Percentiles rank a stretch among this genome's conserved stretches.
These are phyloP conservation scores for Mormyrops boulengeri DNA, from an alignment of 2,797 vertebrate genomes.

Conservation along the genomic window DNA sequence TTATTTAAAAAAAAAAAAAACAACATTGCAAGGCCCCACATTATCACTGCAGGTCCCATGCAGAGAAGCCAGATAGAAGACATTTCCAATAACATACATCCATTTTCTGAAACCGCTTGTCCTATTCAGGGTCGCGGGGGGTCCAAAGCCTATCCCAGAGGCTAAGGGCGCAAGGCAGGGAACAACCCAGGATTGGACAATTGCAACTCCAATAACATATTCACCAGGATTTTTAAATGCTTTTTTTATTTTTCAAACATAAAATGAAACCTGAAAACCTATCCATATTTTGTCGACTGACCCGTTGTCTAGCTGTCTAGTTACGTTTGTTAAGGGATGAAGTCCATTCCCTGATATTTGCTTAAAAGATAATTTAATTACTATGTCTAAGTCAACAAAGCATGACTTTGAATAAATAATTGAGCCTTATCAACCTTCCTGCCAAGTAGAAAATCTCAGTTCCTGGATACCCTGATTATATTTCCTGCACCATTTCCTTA, in stretches of 20 bases:
- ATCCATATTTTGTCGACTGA: neutral
- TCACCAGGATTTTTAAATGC: neutral
- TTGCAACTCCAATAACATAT: neutral
- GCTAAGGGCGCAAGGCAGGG: neutral
- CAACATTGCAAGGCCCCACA: neutral
- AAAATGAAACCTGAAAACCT: neutral
- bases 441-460: neutral
- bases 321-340: neutral
- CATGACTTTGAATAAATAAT: neutral
- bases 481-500: conserved; percentile 24
- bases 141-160: neutral
- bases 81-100: neutral
- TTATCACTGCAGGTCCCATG: neutral
- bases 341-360: neutral
- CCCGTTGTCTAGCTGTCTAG: neutral
- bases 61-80: neutral
- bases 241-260: neutral
- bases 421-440: neutral
- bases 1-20: neutral
- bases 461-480: conserved; percentile 19
- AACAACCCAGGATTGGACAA: neutral
- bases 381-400: neutral
- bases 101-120: neutral
- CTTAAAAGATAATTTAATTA: neutral
- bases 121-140: neutral